These are phyloP conservation scores for Gibbula magus DNA, from an alignment of 2,888 invertebrate genomes.

Conservation along the genomic window DNA sequence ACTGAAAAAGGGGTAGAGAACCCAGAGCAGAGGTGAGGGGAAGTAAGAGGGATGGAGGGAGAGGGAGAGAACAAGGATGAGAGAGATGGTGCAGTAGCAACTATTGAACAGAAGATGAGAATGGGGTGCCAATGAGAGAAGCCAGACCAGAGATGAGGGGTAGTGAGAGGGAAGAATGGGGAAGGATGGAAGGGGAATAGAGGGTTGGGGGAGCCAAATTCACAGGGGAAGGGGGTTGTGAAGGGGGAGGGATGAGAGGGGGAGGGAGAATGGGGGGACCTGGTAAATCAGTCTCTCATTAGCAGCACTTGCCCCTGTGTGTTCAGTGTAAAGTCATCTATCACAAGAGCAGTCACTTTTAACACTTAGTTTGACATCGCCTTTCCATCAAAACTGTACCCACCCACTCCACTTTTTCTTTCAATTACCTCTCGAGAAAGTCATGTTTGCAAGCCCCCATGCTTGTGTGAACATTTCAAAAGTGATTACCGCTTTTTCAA, in stretches of 20 bases:
- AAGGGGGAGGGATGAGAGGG: not conserved
- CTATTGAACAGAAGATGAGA: no score
- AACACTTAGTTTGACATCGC: conserved; percentile 22
- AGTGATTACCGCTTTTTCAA: no score
- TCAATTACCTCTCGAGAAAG: not conserved
- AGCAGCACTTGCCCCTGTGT: conserved; percentile 9
- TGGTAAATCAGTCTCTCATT: conserved; percentile 20
- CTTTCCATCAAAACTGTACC: conserved; percentile 23
- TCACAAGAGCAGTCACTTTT: conserved; percentile 19
- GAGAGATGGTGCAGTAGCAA: no score
- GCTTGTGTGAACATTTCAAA: no score
- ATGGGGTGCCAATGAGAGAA: no score
- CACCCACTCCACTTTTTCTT: conserved; percentile 20
- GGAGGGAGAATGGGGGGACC: not conserved
- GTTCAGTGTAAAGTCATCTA: conserved; percentile 19
- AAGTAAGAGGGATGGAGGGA: no score
- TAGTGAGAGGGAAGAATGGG: no score
- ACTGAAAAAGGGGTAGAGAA: no score
- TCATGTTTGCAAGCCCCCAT: no score
- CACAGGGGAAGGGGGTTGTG: not conserved
- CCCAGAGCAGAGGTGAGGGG: no score
- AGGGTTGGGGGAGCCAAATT: not conserved
- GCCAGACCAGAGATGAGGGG: no score
- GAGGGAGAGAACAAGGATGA: no score
- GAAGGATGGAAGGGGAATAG: not conserved